Base-by-base conservation (phyloP, 30 jellyfish, hydroid and myxozoan species). In the Clytia hemisphaerica region DNA sequence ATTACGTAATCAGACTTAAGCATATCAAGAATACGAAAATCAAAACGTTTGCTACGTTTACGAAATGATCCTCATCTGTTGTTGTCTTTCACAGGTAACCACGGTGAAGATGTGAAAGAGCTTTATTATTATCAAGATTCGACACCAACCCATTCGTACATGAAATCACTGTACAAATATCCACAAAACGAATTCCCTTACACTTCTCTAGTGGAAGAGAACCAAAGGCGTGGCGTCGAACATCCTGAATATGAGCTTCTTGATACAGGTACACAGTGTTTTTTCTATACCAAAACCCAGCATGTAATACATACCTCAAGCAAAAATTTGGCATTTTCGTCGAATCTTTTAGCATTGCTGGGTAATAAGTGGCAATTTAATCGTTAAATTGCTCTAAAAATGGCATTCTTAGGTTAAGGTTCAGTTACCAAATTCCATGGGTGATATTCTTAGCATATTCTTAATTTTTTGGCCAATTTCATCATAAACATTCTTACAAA, bases 51-150 rank as follows among this genome's bases (percentile, higher is more conserved):
- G n/a, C 30, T 6, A 21, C 65, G 30, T 21, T 12, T 30, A 50
- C 16, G 25, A 50, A 19, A 21, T 6, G 24, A 50, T 50, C 6
- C 12, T 7, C 26, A 12, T n/a, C n/a, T n/a, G n/a, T n/a, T 3
- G 65, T 45, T 50, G 6, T 3, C 22, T 15, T 53, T 72, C 47
- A 12, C 0, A 85, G 96, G 96, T 27, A 85, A 85, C 37, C 96
- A 85, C 64, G 96, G 96, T 25, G 96, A 85, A 63, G 96, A 85
- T 78, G 92, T 76, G 55, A 85, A 85, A 45, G 96, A 85, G 34
- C 72, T 73, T 61, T 85, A 85, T 45, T 85, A 70, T 45, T 85
- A 85, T 58, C 42, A 76, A 50, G 96, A 85, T 31, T 77, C 90
- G 18, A 64, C 96, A 2, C 96, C 96, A 58, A 85, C 96, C 25